Evolutionary conservation across 2,797 vertebrate species (phyloP), one percentile per base, ranked within the genome.

Genomic region (Anguilla pacifica): DNA sequence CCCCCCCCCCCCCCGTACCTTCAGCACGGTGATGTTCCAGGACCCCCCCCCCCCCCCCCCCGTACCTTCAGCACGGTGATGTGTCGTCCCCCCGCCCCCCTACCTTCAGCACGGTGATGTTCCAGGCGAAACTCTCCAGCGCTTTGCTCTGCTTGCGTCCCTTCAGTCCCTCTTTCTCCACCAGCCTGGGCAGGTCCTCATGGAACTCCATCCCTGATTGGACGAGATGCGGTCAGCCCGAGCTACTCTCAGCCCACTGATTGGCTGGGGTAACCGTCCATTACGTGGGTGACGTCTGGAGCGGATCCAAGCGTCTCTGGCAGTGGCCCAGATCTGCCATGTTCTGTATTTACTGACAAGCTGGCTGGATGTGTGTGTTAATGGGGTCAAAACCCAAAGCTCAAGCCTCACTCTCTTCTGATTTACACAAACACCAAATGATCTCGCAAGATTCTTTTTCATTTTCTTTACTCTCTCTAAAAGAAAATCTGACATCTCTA

Each of bases 121-220:
- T 96, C 96, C 96, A 97, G 87, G 94, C 94, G 90, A 96, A 97
- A 86, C 95, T 96, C 93, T 96, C 96, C 85, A 96, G 94, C 0
- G 93, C 94, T 93, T 96, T 96, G 88, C 89, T 94, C 74, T 93
- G 93, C 91, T 97, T 97, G 11, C 95, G 94, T 49, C 95, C 96
- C 92, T 96, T 99, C 90, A 99, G 93, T 72, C 98, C 98, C 90
- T 99, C 98, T 92, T 98, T 99, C 88, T 97, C 97, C 79, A 97
- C 97, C 0, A 98, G 95, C 83, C 97, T 97, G 91, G 97, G 95
- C 61, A 99, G 96, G n/a, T 98, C 98, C 93, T 99, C 98, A 0
- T 98, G 98, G 91, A 97, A 97, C 92, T 97, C 97, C 98, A 99
- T 98, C 49, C 98, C 98, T 99, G 92, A 51, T 67, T 13, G 83